Base-by-base conservation (phyloP, 2,113 vertebrate species). In the Nematolebias whitei region DNA sequence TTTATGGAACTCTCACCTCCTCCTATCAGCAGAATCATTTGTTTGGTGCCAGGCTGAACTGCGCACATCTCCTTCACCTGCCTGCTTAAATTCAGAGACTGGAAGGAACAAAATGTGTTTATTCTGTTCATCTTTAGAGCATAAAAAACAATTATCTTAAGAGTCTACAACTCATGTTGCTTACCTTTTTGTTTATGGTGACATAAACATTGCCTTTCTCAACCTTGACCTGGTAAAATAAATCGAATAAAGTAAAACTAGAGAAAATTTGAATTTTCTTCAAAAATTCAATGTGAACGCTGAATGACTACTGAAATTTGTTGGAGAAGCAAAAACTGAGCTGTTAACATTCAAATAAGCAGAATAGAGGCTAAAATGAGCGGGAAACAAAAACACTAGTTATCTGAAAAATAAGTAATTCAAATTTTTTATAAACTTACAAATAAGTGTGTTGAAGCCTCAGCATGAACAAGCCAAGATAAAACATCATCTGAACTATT, bases 141-240 rank as follows among this genome's bases (percentile, higher is more conserved):
- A n/a, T n/a, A n/a, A n/a, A n/a, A n/a, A n/a, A n/a, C n/a, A n/a
- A n/a, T 51, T 0, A 10, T 23, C 32, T 69, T 35, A 3, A 20
- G 15, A 18, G 0, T 7, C 10, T 56, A 60, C 35, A 2, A 45
- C 2, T 20, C n/a, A 16, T 13, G 8, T 24, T 1, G 65, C 82
- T 72, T 89, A 95, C 95, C 84, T 94, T 91, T 80, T 82, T 91
- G 70, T 83, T 81, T 59, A 91, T 83, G 18, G 91, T 91, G 57
- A 97, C 76, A 12, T 90, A 92, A 45, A 96, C 94, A 38, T 91
- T 93, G 43, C 92, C 90, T 0, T 91, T 78, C 61, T 94, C 65
- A 60, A 96, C 88, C 26, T 83, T 93, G 3, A 96, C 94, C 96
- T 96, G 85, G 16, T 48, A 56, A 68, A 68, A 32, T 0, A 49